Evolutionary conservation across 2,797 vertebrate species (phyloP).

Genomic region (Danio albolineatus): DNA sequence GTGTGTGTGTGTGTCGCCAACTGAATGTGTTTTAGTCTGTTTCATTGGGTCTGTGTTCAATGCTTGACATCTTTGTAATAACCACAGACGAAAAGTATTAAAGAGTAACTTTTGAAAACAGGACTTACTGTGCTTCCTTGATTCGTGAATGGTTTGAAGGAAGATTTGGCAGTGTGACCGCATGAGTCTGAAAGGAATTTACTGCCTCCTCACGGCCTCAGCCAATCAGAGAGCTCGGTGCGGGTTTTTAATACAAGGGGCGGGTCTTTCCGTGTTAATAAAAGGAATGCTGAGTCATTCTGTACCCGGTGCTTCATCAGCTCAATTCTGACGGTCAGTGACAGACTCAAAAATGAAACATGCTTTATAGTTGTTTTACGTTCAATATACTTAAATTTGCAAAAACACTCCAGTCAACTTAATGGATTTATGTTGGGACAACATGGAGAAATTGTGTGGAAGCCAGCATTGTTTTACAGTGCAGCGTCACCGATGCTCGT

Average conservation of each 20-base stretch:
- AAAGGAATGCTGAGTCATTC: constrained; percentile 44
- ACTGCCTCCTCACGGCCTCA: constrained; percentile 26
- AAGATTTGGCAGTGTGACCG: neutral
- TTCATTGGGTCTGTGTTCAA: constrained; percentile 64
- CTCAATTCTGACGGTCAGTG: neutral
- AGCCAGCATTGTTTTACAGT: no score
- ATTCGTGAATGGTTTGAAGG: neutral
- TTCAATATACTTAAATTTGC: no score
- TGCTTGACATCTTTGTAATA: constrained; percentile 68
- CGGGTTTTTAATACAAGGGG: neutral
- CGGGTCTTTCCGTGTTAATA: neutral
- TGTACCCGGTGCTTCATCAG: neutral
- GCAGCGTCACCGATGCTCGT: neutral
- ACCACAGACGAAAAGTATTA: constrained; percentile 69
- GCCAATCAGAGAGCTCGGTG: constrained; percentile 42
- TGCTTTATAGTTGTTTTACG: no score
- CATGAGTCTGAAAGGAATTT: constrained; percentile 8
- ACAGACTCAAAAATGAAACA: no score
- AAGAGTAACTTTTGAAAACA: constrained; percentile 63
- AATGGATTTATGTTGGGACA: no score
- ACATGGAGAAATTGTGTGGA: no score
- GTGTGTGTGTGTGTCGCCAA: constrained; percentile 30
- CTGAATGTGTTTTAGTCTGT: constrained; percentile 56
- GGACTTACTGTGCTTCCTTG: neutral
- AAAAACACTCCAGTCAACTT: no score